These are phyloP conservation scores for Thymelicus lineola DNA, from an alignment of 2,888 invertebrate genomes.

Conservation along the genomic window DNA sequence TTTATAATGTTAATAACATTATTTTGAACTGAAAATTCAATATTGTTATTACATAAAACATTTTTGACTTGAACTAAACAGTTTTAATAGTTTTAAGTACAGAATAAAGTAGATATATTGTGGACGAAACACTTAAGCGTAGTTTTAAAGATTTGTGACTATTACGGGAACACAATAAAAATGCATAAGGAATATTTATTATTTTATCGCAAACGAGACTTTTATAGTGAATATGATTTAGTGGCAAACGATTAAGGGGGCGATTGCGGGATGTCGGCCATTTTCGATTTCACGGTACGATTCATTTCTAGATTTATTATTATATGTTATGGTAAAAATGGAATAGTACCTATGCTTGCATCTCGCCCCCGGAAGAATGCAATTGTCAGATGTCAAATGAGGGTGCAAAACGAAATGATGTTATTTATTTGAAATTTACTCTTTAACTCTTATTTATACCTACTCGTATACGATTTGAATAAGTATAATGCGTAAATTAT, in stretches of 20 bases:
- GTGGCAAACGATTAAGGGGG: conserved; percentile 68
- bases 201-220: conserved; percentile 69
- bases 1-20: neutral
- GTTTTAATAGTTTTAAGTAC: no score
- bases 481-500: no score
- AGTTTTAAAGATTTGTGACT: conserved; percentile 62
- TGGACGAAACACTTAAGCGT: conserved; percentile 42
- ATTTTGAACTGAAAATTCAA: neutral
- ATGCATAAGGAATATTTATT: conserved; percentile 75
- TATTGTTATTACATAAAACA: neutral
- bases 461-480: no score
- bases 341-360: conserved; percentile 31
- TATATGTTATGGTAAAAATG: conserved; percentile 42
- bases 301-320: conserved; percentile 43
- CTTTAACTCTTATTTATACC: no score
- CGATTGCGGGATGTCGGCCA: conserved; percentile 62
- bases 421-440: conserved; percentile 1
- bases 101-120: neutral
- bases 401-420: conserved; percentile 10
- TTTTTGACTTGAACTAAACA: no score
- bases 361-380: conserved; percentile 32
- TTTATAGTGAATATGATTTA: conserved; percentile 81
- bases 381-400: conserved; percentile 30
- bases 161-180: conserved; percentile 66
- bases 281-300: conserved; percentile 78